These are phyloP conservation scores for Hexactinellida sp. DNA, from an alignment of 37 sponge, comb jelly and placozoan genomes.

Conservation along the genomic window DNA sequence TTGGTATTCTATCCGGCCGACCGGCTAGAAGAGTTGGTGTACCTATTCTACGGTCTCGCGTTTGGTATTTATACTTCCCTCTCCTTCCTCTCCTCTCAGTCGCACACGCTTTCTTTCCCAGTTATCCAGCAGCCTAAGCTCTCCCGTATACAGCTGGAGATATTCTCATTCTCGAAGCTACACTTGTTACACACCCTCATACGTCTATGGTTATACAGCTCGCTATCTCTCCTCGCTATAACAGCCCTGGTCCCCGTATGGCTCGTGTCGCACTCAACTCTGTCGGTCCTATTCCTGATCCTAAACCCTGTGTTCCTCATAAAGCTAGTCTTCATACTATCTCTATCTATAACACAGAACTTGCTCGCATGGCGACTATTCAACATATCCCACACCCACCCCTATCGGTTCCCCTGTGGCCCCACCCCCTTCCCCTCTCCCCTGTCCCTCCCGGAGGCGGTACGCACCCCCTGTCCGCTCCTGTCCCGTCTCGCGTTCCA, in stretches of 20 bases:
- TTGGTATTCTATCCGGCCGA: background rate
- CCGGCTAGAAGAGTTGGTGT: background rate
- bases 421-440: background rate
- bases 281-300: background rate
- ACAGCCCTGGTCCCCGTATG: background rate
- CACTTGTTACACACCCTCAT: background rate
- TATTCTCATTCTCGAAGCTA: background rate
- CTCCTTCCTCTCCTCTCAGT: background rate
- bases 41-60: background rate
- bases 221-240: background rate
- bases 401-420: background rate
- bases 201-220: background rate
- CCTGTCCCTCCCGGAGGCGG: background rate
- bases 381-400: background rate
- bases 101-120: background rate
- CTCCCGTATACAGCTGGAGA: background rate
- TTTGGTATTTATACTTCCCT: background rate
- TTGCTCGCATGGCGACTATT: background rate
- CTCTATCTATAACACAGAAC: background rate
- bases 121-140: background rate
- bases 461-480: background rate
- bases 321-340: background rate
- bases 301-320: background rate
- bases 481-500: background rate
- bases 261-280: background rate